Conservation (phyloP, 1,140 invertebrate genomes). For the Ylistrum balloti region DNA sequence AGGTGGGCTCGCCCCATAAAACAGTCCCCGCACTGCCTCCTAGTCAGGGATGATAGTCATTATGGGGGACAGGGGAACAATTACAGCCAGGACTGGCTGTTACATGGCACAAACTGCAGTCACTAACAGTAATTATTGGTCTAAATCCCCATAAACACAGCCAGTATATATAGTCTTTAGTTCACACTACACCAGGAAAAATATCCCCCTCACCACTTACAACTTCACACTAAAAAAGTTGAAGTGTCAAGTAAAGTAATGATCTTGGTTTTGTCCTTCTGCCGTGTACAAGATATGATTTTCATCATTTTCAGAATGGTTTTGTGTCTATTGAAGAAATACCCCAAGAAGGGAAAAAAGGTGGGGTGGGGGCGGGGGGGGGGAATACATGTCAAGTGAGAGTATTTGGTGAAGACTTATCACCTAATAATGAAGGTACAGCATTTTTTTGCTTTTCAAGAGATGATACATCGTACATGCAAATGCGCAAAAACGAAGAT, state of each 20-base stretch:
- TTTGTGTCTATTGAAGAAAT: too few relatives aligned
- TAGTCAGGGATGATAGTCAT: neutral
- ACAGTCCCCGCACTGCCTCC: neutral
- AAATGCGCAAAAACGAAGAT: too few relatives aligned
- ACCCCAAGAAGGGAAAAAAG: too few relatives aligned
- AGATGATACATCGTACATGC: too few relatives aligned
- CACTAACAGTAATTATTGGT: neutral
- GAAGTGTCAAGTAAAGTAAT: neutral
- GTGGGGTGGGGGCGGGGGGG: too few relatives aligned
- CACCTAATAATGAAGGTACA: too few relatives aligned
- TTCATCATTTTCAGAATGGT: too few relatives aligned
- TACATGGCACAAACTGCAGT: neutral
- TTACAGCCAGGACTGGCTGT: neutral
- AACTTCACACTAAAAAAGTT: neutral
- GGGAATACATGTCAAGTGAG: too few relatives aligned
- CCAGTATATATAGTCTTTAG: neutral
- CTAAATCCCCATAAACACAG: neutral
- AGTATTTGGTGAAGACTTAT: too few relatives aligned
- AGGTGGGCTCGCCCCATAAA: neutral
- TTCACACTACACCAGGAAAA: neutral
- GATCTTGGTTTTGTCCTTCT: neutral
- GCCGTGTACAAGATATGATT: too few relatives aligned
- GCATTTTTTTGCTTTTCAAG: too few relatives aligned
- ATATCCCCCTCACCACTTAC: neutral
- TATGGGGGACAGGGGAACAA: neutral